A percentile compares a stretch with the other conserved stretches of the same genome.
phyloP scores from a whole-genome alignment of 2,113 vertebrate species.

The Clupea harengus region DNA sequence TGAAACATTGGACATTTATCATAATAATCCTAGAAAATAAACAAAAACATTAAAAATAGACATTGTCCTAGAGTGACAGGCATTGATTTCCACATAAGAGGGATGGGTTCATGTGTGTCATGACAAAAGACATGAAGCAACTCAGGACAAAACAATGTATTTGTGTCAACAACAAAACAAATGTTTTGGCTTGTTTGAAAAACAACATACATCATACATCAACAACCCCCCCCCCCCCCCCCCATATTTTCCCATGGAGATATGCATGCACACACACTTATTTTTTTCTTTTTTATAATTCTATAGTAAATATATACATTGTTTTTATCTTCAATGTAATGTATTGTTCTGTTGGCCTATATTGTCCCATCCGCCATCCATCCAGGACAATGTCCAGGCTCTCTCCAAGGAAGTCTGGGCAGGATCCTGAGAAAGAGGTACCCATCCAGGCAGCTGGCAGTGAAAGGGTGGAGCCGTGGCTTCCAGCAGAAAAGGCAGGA shows the following conservation, averaged over 20 bases:
- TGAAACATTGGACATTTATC: no score
- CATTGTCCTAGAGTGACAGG: no score
- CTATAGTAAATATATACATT: background rate
- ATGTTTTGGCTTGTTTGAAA: background rate
- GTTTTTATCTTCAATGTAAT: background rate
- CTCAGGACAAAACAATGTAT: background rate
- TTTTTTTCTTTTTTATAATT: no score
- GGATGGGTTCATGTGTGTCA: background rate
- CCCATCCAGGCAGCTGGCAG: slow-evolving; percentile 55
- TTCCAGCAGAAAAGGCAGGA: background rate
- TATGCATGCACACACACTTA: background rate
- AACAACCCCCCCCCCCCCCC: no score
- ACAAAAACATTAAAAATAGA: no score
- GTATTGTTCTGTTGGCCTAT: background rate
- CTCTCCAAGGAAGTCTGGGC: background rate
- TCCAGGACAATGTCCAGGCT: slow-evolving; percentile 32
- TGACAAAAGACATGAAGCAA: background rate
- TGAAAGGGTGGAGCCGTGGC: slow-evolving; percentile 53
- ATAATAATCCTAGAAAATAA: no score
- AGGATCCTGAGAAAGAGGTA: slow-evolving; percentile 1
- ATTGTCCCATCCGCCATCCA: no score
- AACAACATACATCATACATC: background rate
- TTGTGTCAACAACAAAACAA: background rate
- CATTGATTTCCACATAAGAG: background rate
- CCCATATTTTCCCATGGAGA: no score